Evolutionary conservation across 2,797 vertebrate genomes (phyloP).

Genomic region (Balearica regulorum): DNA sequence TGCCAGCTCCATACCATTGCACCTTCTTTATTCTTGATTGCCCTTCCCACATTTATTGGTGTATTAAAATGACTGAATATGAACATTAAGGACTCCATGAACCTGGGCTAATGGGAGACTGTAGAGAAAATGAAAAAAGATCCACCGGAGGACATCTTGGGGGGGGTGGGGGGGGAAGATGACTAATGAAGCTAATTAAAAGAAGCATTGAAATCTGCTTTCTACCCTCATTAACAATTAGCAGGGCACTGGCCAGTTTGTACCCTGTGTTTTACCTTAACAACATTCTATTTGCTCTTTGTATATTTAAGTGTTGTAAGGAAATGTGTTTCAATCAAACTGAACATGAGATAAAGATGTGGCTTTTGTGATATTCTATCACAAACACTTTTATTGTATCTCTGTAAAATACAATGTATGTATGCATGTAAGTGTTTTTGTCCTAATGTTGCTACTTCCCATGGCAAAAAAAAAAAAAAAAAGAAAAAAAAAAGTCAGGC

Average conservation of each 20-base stretch:
- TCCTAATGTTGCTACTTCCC: conserved; percentile 92
- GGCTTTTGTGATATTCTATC: conserved; percentile 95
- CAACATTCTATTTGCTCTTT: conserved; percentile 96
- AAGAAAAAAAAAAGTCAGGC: conserved; percentile 67
- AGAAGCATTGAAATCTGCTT: conserved; percentile 90
- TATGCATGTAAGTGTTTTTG: conserved; percentile 99
- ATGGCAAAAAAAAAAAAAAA: conserved; percentile 71
- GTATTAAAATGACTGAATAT: conserved; percentile 84
- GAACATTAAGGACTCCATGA: conserved; percentile 86
- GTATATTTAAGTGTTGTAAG: conserved; percentile 99
- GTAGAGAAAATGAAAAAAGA: conserved; percentile 74
- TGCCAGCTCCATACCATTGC: conserved; percentile 81
- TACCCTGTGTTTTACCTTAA: conserved; percentile 90
- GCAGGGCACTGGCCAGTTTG: conserved; percentile 87
- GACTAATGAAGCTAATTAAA: conserved; percentile 89
- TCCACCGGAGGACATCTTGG: conserved; percentile 75
- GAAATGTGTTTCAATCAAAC: conserved; percentile 90
- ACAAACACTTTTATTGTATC: conserved; percentile 96
- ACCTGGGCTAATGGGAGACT: conserved; percentile 85
- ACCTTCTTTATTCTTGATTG: conserved; percentile 82
- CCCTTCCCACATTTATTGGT: conserved; percentile 83
- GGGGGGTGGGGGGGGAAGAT: conserved; percentile 75
- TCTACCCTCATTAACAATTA: conserved; percentile 82
- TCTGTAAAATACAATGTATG: conserved; percentile 99
- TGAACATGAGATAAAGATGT: conserved; percentile 86